Evolutionary conservation across 1,140 invertebrate species (phyloP).

Genomic region (Lethocerus indicus): DNA sequence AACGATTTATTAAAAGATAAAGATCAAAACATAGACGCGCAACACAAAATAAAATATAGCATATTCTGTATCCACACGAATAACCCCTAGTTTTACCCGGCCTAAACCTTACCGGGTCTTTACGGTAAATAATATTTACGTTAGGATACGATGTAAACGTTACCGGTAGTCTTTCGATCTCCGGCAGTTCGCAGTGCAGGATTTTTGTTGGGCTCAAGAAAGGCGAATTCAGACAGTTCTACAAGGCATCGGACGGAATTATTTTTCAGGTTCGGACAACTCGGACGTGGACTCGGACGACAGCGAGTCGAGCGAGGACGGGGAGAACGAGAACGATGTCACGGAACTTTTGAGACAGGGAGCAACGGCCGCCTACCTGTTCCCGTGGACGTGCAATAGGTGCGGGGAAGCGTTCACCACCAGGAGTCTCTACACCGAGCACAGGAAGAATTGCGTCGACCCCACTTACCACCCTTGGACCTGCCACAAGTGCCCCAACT

Average conservation of each 20-base stretch:
- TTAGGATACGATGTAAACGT: too few relatives aligned
- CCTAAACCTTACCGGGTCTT: too few relatives aligned
- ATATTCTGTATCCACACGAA: too few relatives aligned
- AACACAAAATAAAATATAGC: too few relatives aligned
- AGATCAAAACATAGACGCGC: too few relatives aligned
- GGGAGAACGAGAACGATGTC: slow-evolving; percentile 1
- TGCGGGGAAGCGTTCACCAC: slow-evolving; percentile 7
- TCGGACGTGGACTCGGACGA: slow-evolving; percentile 9
- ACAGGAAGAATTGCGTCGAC: slow-evolving; percentile 2
- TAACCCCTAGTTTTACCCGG: too few relatives aligned
- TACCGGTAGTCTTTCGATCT: too few relatives aligned
- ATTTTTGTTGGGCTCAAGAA: too few relatives aligned
- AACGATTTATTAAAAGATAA: too few relatives aligned
- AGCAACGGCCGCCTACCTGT: slow-evolving; percentile 1
- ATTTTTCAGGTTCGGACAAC: slow-evolving; percentile 6
- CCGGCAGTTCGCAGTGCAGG: too few relatives aligned
- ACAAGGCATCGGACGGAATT: not conserved
- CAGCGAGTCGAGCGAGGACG: not conserved
- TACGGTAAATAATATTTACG: too few relatives aligned
- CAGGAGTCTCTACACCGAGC: not conserved
- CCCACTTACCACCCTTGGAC: slow-evolving; percentile 2
- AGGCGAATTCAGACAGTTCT: not conserved
- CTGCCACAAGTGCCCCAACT: slow-evolving; percentile 9
- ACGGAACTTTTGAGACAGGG: slow-evolving; percentile 1
- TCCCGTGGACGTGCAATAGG: slow-evolving; percentile 3